phyloP scores from a whole-genome alignment of 2,113 vertebrate genomes.

The Accipiter virgatus region DNA sequence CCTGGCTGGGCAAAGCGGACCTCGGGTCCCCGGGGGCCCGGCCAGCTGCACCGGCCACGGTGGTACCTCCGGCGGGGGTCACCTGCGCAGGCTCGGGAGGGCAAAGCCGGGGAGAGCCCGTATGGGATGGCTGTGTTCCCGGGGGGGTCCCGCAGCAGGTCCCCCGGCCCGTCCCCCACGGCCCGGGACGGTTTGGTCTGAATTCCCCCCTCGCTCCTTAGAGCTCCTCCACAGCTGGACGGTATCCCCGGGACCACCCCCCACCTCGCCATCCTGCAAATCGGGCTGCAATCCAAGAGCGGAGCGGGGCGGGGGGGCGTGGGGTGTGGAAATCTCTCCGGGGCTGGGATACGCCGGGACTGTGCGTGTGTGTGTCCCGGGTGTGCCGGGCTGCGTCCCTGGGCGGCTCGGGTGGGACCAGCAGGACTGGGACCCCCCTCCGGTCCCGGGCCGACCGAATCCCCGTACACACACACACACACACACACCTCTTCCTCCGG shows the following conservation, averaged over 20 bases:
- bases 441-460: background rate
- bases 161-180: background rate
- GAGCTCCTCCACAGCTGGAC: background rate
- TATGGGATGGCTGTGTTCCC: too few relatives aligned
- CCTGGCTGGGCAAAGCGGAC: too few relatives aligned
- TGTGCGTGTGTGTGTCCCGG: background rate
- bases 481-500: background rate
- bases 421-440: background rate
- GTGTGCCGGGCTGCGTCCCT: background rate
- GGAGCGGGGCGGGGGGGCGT: background rate
- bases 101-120: background rate
- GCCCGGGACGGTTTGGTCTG: accelerated
- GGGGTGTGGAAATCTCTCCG: background rate
- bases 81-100: background rate
- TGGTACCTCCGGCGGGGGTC: background rate
- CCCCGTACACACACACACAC: background rate
- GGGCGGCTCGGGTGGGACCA: background rate
- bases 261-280: background rate
- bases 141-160: too few relatives aligned
- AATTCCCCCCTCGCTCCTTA: background rate
- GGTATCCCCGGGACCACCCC: background rate
- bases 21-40: too few relatives aligned
- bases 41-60: background rate
- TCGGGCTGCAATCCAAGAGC: background rate
- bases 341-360: too few relatives aligned